Percentiles rank a stretch among this genome's conserved stretches.
phyloP scores from a whole-genome alignment of 2,888 invertebrate genomes.

The Amphiduros pacificus region DNA sequence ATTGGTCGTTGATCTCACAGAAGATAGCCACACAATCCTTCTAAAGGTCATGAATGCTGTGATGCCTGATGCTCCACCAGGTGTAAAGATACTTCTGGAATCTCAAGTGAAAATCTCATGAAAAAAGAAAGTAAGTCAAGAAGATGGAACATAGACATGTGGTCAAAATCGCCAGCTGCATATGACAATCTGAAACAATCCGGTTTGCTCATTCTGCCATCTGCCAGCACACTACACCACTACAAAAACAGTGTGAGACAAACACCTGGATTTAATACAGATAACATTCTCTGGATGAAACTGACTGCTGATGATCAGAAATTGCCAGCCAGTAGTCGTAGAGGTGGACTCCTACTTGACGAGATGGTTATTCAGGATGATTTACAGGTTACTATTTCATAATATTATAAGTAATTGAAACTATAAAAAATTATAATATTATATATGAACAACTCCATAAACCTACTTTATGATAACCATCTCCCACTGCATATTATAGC shows the following conservation, averaged over 20 bases:
- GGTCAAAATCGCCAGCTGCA: background rate
- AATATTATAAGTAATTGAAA: too few relatives aligned
- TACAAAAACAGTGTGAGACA: background rate
- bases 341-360: background rate
- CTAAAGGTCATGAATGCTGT: background rate
- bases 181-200: background rate
- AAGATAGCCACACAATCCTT: too few relatives aligned
- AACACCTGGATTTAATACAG: background rate
- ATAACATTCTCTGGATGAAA: background rate
- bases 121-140: background rate
- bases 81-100: background rate
- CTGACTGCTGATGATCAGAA: background rate
- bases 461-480: too few relatives aligned
- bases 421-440: too few relatives aligned
- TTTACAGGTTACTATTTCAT: too few relatives aligned
- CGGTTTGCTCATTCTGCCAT: background rate
- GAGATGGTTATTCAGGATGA: background rate
- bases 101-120: background rate
- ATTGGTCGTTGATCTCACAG: too few relatives aligned
- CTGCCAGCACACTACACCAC: background rate
- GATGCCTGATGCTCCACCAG: background rate
- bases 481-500: too few relatives aligned
- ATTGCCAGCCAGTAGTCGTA: background rate
- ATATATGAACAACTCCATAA: too few relatives aligned
- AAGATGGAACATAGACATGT: background rate